Evolutionary conservation across 2,797 vertebrate species (phyloP), one percentile per base, ranked within the genome.

Genomic region (Gallinago solitaria): DNA sequence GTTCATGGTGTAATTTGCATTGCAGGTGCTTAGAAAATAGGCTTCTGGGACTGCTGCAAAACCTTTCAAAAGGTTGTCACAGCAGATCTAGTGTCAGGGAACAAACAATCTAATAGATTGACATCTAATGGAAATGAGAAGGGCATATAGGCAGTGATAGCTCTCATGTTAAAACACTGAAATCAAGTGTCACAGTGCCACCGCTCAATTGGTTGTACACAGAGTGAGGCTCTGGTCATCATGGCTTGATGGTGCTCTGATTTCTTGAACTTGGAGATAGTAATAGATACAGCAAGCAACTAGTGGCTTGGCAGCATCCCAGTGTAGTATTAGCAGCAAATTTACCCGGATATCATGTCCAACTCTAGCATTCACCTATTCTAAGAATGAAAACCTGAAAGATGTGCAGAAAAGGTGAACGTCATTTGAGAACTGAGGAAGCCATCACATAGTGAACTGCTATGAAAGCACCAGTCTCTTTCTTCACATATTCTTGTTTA

Each of bases 401-500:
- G 45, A 35, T 9, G 53, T 50, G 35, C 25, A 33, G 70, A 32
- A 51, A 67, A 39, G 41, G 8, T 30, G 50, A 73, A 47, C 30
- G 24, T 27, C 17, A 17, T 20, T 7, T 33, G 54, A 32, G 74
- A 61, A 32, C 14, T 12, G 28, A 54, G 59, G 53, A 48, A 12
- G 9, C 5, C 43, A 13, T 21, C 20, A 5, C 11, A 4, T 13
- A 30, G 32, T 9, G 48, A 63, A 57, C 63, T 74, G 41, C 61
- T 43, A 1, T 4, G n/a, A 51, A 59, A 65, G 27, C 37, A 17
- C 11, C 43, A 6, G 13, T 41, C 25, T 41, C 20, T 48, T 30
- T 67, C 20, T 41, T 11, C 35, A 32, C 6, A 0, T 5, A 6
- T 48, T 57, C 13, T 0, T 8, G 15, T 32, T 61, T 33, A 5